Evolutionary conservation across 1,140 invertebrate species (phyloP).

Genomic region (Aphelenchoides besseyi): DNA sequence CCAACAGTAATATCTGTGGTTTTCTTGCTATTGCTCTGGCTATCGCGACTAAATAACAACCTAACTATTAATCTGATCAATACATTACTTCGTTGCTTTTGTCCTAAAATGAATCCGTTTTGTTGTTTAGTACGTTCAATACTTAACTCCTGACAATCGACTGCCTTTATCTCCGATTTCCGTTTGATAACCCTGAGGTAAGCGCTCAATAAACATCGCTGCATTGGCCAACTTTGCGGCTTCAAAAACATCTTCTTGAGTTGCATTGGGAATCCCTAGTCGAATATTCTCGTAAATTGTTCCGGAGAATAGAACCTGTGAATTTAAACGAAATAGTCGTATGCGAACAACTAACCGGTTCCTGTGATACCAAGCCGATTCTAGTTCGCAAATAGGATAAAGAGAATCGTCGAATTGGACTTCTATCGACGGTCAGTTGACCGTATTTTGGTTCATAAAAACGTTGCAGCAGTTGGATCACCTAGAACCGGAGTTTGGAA

Average conservation of each 20-base stretch:
- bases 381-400: constrained; percentile 11
- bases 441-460: constrained; percentile 30
- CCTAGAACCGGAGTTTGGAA: too few relatives aligned
- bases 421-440: constrained; percentile 9
- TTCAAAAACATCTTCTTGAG: constrained; percentile 75
- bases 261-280: constrained; percentile 71
- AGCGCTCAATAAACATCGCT: constrained; percentile 74
- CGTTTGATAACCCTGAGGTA: constrained; percentile 67
- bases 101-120: too few relatives aligned
- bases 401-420: background rate
- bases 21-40: background rate
- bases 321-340: background rate
- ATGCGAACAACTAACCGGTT: too few relatives aligned
- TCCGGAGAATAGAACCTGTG: constrained; percentile 15
- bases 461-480: constrained; percentile 74
- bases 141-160: constrained; percentile 63
- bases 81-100: too few relatives aligned
- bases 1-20: background rate
- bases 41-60: background rate
- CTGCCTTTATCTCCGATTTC: constrained; percentile 68
- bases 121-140: too few relatives aligned
- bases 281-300: constrained; percentile 56
- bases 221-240: constrained; percentile 81
- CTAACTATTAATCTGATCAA: background rate
- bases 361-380: constrained; percentile 5